phyloP scores from a whole-genome alignment of 2,113 vertebrate genomes.

The Forbesichthys agassizii region DNA sequence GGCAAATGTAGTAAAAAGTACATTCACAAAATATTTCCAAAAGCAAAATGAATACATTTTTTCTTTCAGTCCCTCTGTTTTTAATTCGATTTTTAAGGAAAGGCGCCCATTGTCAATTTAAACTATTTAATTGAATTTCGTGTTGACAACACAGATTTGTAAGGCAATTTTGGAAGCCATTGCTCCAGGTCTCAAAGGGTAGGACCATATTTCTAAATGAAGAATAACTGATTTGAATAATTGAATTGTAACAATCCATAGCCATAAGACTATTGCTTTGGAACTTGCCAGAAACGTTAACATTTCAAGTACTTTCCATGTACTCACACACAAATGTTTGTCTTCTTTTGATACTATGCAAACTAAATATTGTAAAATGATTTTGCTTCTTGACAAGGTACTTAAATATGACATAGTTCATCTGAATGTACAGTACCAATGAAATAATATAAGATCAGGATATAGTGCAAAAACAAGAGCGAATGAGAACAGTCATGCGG shows the following conservation, averaged over 20 bases:
- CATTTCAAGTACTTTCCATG: not conserved
- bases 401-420: slow-evolving; percentile 14
- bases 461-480: slow-evolving; percentile 82
- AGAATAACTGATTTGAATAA: slow-evolving; percentile 11
- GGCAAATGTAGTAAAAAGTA: slow-evolving; percentile 90
- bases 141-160: slow-evolving; percentile 52
- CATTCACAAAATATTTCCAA: slow-evolving; percentile 85
- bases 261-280: slow-evolving; percentile 34
- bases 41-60: slow-evolving; percentile 67
- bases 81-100: slow-evolving; percentile 39
- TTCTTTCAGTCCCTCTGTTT: slow-evolving; percentile 56
- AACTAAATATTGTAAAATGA: slow-evolving; percentile 18
- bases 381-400: slow-evolving; percentile 21
- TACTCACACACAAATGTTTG: not conserved
- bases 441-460: slow-evolving; percentile 53
- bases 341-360: slow-evolving; percentile 31
- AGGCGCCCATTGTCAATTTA: slow-evolving; percentile 55
- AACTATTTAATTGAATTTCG: slow-evolving; percentile 76
- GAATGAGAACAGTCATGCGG: slow-evolving; percentile 42
- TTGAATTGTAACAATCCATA: slow-evolving; percentile 4
- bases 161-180: slow-evolving; percentile 70
- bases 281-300: slow-evolving; percentile 23
- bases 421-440: slow-evolving; percentile 43
- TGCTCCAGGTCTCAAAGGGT: slow-evolving; percentile 70
- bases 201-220: slow-evolving; percentile 58